phyloP scores from a whole-genome alignment of 2,797 vertebrate genomes.

The Remorina albescens region DNA sequence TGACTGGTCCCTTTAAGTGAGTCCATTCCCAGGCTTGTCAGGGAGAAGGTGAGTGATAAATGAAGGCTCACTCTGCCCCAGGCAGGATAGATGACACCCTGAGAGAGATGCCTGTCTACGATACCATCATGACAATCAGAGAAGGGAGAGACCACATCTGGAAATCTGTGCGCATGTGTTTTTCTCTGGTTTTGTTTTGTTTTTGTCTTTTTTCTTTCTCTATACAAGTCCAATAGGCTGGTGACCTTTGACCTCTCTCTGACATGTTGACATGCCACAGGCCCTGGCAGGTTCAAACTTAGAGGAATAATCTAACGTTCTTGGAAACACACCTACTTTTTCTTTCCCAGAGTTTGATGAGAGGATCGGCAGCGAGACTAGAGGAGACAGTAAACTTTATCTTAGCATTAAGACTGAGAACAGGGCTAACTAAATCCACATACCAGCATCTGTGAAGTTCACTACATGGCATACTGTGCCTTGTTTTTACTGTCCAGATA shows the following conservation, averaged over 20 bases:
- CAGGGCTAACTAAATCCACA: too few relatives aligned
- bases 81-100: constrained; percentile 77
- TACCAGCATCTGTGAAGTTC: too few relatives aligned
- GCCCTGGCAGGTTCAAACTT: constrained; percentile 1
- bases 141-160: neutral
- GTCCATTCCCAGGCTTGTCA: constrained; percentile 72
- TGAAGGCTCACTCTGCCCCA: constrained; percentile 58
- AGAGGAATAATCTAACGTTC: neutral
- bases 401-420: too few relatives aligned
- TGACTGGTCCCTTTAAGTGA: constrained; percentile 37
- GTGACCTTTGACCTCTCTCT: constrained; percentile 32
- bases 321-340: too few relatives aligned
- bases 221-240: neutral
- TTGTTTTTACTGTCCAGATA: too few relatives aligned
- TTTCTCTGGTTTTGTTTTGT: constrained; percentile 12
- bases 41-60: constrained; percentile 46
- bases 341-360: neutral
- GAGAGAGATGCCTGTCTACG: constrained; percentile 64
- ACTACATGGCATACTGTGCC: too few relatives aligned
- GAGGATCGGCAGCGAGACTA: too few relatives aligned
- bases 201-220: neutral
- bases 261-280: neutral
- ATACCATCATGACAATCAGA: constrained; percentile 26
- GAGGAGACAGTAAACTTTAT: too few relatives aligned
- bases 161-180: constrained; percentile 1